Evolutionary conservation across 2,888 invertebrate genomes (phyloP), one percentile per base, ranked within the genome.

Genomic region (Bombyx huttoni): DNA sequence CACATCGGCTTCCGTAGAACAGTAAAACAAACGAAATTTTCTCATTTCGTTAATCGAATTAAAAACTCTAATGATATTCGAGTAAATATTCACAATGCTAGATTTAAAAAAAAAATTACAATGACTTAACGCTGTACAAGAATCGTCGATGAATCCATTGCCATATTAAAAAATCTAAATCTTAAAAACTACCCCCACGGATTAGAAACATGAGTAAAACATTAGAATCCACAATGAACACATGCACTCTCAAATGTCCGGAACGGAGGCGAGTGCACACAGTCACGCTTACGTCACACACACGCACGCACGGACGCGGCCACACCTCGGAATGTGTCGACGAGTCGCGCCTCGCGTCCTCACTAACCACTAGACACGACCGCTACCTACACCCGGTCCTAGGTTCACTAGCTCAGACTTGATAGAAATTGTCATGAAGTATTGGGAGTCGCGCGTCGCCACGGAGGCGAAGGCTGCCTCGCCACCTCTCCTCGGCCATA

Each of bases 1-100:
- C 70, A 61, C 60, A 57, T 51, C 56, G 70, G 71, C 62, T 73
- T 61, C 70, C 70, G 65, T 68, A 70, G 67, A 73, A 67, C 59
- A 67, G 58, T 65, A 55, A 73, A 66, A 68, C 64, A 61, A 64
- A 62, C 8, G 47, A 75, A 75, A 75, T 72, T 68, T 64, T 69
- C 68, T 64, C 70, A 68, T 67, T 71, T 67, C 40, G 40, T 70
- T 69, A 73, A 75, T 72, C 76, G 75, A 79, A 77, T 73, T 73
- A 71, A 71, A 76, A 73, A 54, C 72, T 72, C 77, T 74, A 76
- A 77, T 76, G 79, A 82, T 86, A 85, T 87, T 86, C 86, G 86
- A 86, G 86, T 81, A 82, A 78, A 83, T 80, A 81, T 83, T 82
- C 76, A 84, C 82, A 81, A 77, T 73, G 70, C 45, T 33, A 75